Evolutionary conservation across 2,113 vertebrate genomes (phyloP), one percentile per base, ranked within the genome.

Genomic region (Tenrec ecaudatus): DNA sequence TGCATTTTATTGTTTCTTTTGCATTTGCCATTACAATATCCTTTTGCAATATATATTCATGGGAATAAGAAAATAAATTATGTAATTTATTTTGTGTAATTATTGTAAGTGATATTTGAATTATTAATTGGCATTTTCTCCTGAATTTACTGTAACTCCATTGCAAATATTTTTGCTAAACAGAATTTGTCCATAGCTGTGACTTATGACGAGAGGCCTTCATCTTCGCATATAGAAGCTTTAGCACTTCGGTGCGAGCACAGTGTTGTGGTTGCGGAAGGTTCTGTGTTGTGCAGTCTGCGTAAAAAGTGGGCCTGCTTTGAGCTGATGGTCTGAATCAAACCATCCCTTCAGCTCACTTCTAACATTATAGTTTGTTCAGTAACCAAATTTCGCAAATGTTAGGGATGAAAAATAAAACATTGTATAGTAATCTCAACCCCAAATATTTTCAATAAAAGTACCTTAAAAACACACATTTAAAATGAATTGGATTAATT

Each of bases 401-500:
- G 58, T 71, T 29, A 6, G 25, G 0, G 6, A 43, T 82, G 64
- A 84, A 73, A 93, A 90, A 71, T 57, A n/a, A 31, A 53, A 29
- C 20, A 2, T 12, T 40, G 38, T 92, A 14, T 77, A 93, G 62
- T 69, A 29, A 83, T 79, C 27, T 79, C 6, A 71, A 15, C 62
- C 23, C 92, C 69, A 78, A 78, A 64, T 76, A 47, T 77, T 77
- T 43, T 77, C 6, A 43, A 53, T 10, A 53, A 53, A 43, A 43
- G 38, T 86, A 66, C 29, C 38, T 86, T 79, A 43, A 77, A 66
- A 92, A 90, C 7, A 31, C 82, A 25, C 22, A n/a, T 82, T 88
- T 17, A 60, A 88, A 94, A 53, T 53, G 47, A 53, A 53, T 53
- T 53, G 47, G 47, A 2, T 53, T 53, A 53, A 53, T 53, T 53